Conservation (phyloP, 2,797 vertebrate genomes). For the Streptopelia turtur region DNA sequence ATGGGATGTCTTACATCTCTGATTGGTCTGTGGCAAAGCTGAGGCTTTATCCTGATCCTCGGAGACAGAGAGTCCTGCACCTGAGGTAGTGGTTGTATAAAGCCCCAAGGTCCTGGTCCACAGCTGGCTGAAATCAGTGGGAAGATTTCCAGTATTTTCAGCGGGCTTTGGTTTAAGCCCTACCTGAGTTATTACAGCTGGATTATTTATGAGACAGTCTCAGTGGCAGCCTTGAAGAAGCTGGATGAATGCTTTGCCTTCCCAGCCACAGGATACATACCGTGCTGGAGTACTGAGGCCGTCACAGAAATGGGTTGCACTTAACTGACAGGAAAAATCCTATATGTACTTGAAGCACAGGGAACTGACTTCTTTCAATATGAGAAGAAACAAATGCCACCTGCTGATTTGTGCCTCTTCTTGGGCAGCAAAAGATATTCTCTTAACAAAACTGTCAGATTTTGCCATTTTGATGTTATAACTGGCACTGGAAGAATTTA, state of each 20-base stretch:
- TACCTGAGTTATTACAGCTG: background rate
- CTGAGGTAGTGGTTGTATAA: background rate
- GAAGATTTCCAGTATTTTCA: background rate
- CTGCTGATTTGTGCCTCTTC: background rate
- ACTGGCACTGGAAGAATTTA: background rate
- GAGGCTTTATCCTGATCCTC: background rate
- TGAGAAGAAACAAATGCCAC: background rate
- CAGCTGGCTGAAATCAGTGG: background rate
- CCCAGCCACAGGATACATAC: background rate
- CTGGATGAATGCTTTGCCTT: background rate
- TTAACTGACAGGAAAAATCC: background rate
- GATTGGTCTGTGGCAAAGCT: background rate
- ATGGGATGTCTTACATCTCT: background rate
- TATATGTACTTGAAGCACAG: background rate
- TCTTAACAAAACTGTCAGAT: background rate
- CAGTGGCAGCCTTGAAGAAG: background rate
- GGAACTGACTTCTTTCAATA: background rate
- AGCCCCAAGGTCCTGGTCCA: background rate
- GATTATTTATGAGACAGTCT: background rate
- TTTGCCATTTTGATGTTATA: conserved; percentile 4
- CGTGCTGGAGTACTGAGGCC: background rate
- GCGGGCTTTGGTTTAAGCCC: background rate
- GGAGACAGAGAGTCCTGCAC: background rate
- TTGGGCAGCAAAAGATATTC: background rate
- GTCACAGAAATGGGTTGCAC: background rate